phyloP scores from a whole-genome alignment of 2,797 vertebrate genomes.

The Sandelia bainsii region DNA sequence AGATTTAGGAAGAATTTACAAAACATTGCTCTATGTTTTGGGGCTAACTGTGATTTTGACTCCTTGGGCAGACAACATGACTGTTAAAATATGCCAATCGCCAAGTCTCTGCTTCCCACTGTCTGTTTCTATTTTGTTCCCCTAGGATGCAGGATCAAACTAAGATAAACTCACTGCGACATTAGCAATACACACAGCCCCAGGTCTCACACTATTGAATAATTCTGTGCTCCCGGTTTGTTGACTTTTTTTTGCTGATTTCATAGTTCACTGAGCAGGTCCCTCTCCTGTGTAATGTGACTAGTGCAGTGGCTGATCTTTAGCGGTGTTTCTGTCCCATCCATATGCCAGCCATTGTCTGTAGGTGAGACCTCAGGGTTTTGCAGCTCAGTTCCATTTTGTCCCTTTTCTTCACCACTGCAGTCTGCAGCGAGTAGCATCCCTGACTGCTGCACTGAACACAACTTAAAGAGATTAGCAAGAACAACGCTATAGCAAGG shows the following conservation, averaged over 20 bases:
- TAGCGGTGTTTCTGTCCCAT: slow-evolving; percentile 47
- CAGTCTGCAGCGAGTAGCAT: slow-evolving; percentile 10
- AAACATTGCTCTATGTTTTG: background rate
- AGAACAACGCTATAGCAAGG: slow-evolving; percentile 25
- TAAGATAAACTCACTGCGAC: slow-evolving; percentile 58
- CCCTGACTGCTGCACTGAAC: slow-evolving; percentile 11
- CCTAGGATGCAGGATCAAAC: slow-evolving; percentile 55
- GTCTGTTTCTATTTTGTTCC: slow-evolving; percentile 35
- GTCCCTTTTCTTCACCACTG: slow-evolving; percentile 6
- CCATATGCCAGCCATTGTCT: slow-evolving; percentile 48
- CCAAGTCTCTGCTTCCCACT: slow-evolving; percentile 5
- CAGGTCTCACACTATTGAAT: slow-evolving; percentile 61
- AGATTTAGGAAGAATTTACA: background rate
- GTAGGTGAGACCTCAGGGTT: slow-evolving; percentile 59
- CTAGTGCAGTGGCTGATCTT: slow-evolving; percentile 62
- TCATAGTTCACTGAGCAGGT: slow-evolving; percentile 66
- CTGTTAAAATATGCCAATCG: slow-evolving; percentile 37
- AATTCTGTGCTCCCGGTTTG: slow-evolving; percentile 65
- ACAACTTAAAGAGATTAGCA: slow-evolving; percentile 42
- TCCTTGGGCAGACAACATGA: slow-evolving; percentile 15
- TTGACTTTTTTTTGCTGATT: slow-evolving; percentile 67
- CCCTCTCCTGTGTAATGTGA: slow-evolving; percentile 71
- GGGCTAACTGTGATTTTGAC: slow-evolving; percentile 29
- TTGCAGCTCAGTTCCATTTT: slow-evolving; percentile 43
- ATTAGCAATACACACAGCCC: slow-evolving; percentile 55